Conservation (phyloP, 2,113 vertebrate species). For the Phoenicopterus ruber region DNA sequence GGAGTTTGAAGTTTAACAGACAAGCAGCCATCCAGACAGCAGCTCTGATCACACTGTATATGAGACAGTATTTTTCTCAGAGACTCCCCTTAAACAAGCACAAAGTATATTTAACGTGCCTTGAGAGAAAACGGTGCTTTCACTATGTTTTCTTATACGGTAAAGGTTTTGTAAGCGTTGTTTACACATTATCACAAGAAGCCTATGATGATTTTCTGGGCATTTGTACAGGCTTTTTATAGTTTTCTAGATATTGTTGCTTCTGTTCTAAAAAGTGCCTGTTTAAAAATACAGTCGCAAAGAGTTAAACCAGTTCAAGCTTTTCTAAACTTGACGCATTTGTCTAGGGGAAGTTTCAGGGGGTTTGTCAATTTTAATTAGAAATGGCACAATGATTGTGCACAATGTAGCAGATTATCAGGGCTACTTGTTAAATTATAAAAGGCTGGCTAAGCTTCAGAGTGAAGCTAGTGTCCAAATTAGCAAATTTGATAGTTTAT, state of each 20-base stretch:
- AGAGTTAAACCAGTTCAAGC: constrained; percentile 25
- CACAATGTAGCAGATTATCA: constrained; percentile 56
- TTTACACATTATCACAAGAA: neutral
- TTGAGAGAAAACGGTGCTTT: neutral
- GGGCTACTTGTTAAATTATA: constrained; percentile 55
- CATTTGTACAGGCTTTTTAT: neutral
- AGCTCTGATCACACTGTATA: neutral
- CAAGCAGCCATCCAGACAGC: neutral
- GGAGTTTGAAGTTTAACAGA: neutral
- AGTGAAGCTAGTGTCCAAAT: constrained; percentile 48
- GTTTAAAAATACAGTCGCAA: neutral
- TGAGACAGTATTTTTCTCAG: neutral
- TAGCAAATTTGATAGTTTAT: constrained; percentile 50
- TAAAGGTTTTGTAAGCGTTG: neutral
- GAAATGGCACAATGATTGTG: constrained; percentile 47
- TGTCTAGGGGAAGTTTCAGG: constrained; percentile 27
- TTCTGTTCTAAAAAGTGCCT: neutral
- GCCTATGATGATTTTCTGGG: neutral
- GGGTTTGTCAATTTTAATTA: constrained; percentile 64
- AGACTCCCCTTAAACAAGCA: neutral
- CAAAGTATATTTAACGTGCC: neutral
- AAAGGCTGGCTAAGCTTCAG: constrained; percentile 48
- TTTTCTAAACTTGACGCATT: constrained; percentile 11
- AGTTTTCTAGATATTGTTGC: neutral
- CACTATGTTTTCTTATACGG: neutral